Base-by-base conservation (phyloP, 2,888 invertebrate genomes). In the Drosophila gaucha region DNA sequence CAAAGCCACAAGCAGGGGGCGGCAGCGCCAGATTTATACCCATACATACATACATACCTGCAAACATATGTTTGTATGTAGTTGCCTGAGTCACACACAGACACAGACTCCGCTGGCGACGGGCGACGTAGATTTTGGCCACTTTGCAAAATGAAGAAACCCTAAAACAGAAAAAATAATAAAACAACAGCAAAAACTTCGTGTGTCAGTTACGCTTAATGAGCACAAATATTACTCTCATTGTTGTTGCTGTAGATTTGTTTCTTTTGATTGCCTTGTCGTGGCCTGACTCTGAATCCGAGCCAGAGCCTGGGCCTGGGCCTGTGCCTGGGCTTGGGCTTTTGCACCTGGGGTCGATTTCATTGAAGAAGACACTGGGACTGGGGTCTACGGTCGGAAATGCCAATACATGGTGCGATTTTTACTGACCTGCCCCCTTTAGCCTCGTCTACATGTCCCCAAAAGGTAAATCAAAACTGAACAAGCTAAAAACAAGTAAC, bases 191-290 rank as follows among this genome's bases (percentile, higher is more conserved):
- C 73, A 60, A 67, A 71, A 74, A 79, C 88, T 73, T 89, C 89
- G 89, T 88, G 89, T 89, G 90, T 89, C 89, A 89, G 89, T 90
- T 89, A 90, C 89, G 89, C 89, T 89, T 88, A 89, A 86, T 90
- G 89, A 89, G 90, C 89, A 89, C 86, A 88, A 84, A 84, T 86
- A 86, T 88, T 86, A 85, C 87, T 88, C 87, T 80, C 79, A 75
- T 84, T 88, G 87, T 71, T 78, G 86, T 69, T 74, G 86, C 66
- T 87, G 85, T 67, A 78, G 76, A 85, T 82, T 85, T 85, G 66
- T 75, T 86, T 66, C 67, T 66, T 82, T 85, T 86, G 82, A 86
- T 83, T 82, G 88, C 76, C 64, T 43, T 71, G 64, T 71, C 85
- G 78, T 86, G 82, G 54, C 50, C 60, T 38, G 35, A 22, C 35